Conservation (phyloP, 2,888 invertebrate genomes). For the Melinaea menophilus region DNA sequence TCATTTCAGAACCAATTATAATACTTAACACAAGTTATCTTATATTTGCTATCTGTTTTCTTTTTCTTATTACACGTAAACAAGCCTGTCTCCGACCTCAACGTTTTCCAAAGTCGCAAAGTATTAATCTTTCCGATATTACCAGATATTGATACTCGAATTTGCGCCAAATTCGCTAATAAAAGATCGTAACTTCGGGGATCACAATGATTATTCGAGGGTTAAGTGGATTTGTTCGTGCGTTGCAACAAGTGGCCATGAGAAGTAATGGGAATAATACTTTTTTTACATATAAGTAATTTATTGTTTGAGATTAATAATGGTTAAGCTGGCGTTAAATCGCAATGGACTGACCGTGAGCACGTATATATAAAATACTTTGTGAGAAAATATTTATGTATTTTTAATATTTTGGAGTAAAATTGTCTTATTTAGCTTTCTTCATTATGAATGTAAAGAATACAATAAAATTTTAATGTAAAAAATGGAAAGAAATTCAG, state of each 20-base stretch:
- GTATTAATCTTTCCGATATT: slow-evolving; percentile 34
- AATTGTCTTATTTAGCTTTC: too few species aligned
- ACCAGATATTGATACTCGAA: slow-evolving; percentile 40
- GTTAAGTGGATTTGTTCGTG: slow-evolving; percentile 51
- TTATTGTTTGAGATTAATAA: background rate
- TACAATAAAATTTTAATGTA: too few species aligned
- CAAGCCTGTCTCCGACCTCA: slow-evolving; percentile 25
- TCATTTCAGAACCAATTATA: too few species aligned
- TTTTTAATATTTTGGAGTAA: too few species aligned
- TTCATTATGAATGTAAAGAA: too few species aligned
- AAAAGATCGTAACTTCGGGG: slow-evolving; percentile 43
- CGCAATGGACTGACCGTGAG: too few species aligned
- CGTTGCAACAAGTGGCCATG: slow-evolving; percentile 54
- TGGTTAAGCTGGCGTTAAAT: background rate
- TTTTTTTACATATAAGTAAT: slow-evolving; percentile 2
- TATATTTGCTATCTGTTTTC: slow-evolving; percentile 2
- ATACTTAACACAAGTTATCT: background rate
- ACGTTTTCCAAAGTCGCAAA: slow-evolving; percentile 20
- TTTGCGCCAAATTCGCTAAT: slow-evolving; percentile 54
- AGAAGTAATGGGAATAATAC: slow-evolving; percentile 13
- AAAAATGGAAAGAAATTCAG: too few species aligned
- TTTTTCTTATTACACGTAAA: slow-evolving; percentile 15
- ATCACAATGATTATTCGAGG: slow-evolving; percentile 54
- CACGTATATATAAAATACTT: too few species aligned
- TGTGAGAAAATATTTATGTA: too few species aligned